Evolutionary conservation across 2,113 vertebrate genomes (phyloP), one percentile per base, ranked within the genome.

Genomic region (Psettodes erumei): DNA sequence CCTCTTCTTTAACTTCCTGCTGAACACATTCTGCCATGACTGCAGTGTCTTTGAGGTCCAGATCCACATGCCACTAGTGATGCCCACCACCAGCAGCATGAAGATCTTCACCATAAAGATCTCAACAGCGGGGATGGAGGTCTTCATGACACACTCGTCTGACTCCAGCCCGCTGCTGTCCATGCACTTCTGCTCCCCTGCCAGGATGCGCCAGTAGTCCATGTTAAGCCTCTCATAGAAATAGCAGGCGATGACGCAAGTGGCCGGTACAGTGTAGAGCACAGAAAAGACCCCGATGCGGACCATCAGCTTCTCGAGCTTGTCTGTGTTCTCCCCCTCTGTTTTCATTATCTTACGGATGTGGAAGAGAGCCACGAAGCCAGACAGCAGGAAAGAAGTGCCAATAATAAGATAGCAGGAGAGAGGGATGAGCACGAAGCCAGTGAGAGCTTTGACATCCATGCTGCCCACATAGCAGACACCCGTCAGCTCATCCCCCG

Each of bases 21-120:
- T 96, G 76, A 96, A 99, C 30, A 99, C 94, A 0, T 95, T 94
- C 90, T 98, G 98, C 98, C 98, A 99, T 8, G 98, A 98, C 70
- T 98, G 97, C 77, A 99, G 91, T 0, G 97, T 99, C 92, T 99
- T 99, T 74, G 97, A 96, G 32, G 97, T 99, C 98, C 98, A 99
- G 90, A 99, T 95, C 98, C 98, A 99, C 95, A 99, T 95, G 35
- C 98, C 97, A 12, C 98, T 98, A 19, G 98, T 99, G 88, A 99
- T 97, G 64, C 98, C 98, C 89, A 99, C 98, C 56, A 98, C 96
- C 82, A 99, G 70, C 33, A 98, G 90, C 98, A 99, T 99, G 86
- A 98, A 98, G 48, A 97, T 94, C 91, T 99, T 99, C 45, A 99
- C 95, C 97, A 99, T 96, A 89, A 98, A 99, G 82, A 99, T 95